A percentile compares a stretch with the other conserved stretches of the same genome.
These are phyloP conservation scores for Melanostoma scalare DNA, from an alignment of 2,888 invertebrate genomes.

Conservation along the genomic window DNA sequence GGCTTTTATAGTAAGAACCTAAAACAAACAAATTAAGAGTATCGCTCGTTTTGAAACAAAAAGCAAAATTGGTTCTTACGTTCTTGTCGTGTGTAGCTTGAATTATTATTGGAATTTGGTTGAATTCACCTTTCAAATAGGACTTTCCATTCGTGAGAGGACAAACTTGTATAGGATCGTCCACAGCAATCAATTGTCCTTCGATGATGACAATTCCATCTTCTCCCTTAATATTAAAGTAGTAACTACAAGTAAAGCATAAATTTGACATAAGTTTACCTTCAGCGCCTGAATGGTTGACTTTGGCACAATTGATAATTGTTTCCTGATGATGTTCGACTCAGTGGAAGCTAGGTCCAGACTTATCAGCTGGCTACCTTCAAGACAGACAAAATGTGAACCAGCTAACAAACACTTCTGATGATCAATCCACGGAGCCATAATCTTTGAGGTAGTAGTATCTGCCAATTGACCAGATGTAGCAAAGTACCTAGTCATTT, in stretches of 20 bases:
- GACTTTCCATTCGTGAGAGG: conserved; percentile 79
- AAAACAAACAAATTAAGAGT: conserved; percentile 12
- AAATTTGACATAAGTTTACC: conserved; percentile 71
- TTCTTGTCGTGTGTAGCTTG: conserved; percentile 81
- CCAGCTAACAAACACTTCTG: conserved; percentile 84
- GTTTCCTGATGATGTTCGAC: conserved; percentile 83
- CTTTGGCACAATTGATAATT: conserved; percentile 80
- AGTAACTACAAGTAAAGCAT: neutral
- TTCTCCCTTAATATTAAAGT: conserved; percentile 75
- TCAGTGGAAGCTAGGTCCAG: conserved; percentile 85
- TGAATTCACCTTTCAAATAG: conserved; percentile 76
- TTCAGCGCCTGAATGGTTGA: conserved; percentile 76
- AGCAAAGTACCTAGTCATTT: conserved; percentile 86
- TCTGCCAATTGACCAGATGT: conserved; percentile 84
- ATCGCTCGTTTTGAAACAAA: conserved; percentile 66
- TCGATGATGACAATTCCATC: conserved; percentile 81
- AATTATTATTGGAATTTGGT: conserved; percentile 80
- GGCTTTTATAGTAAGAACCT: conserved; percentile 83
- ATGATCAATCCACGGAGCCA: conserved; percentile 85
- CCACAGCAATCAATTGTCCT: conserved; percentile 79
- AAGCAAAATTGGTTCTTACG: conserved; percentile 76
- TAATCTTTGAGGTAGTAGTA: conserved; percentile 84
- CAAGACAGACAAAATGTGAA: conserved; percentile 86
- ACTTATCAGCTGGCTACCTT: conserved; percentile 84
- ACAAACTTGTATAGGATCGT: conserved; percentile 80